A percentile compares a stretch with the other conserved stretches of the same genome.
These are phyloP conservation scores for Axinella damicornis DNA, from an alignment of 37 sponge, comb jelly and placozoan genomes.

Conservation along the genomic window DNA sequence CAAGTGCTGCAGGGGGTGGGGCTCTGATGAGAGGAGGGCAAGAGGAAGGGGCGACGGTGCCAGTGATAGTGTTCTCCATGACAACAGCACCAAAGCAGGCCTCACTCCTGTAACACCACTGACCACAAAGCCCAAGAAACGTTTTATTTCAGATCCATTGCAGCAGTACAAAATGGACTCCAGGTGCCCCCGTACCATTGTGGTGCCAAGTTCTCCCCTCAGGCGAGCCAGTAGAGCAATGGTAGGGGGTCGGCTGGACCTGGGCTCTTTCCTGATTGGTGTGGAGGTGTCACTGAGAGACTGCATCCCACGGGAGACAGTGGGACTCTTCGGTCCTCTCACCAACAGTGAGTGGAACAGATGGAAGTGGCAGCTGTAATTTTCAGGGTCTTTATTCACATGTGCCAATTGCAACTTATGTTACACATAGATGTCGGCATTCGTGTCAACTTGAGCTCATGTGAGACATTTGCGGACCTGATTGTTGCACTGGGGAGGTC, in stretches of 20 bases:
- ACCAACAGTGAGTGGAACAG: constrained; percentile 70
- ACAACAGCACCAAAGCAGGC: too few relatives aligned
- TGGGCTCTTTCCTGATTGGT: constrained; percentile 84
- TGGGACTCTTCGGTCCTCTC: constrained; percentile 82
- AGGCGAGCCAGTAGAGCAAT: neutral
- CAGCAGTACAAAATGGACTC: constrained; percentile 24
- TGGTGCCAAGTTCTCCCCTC: neutral
- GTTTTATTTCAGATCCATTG: constrained; percentile 15
- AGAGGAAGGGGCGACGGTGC: neutral
- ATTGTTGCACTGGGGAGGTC: constrained; percentile 52
- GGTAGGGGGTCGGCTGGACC: constrained; percentile 57
- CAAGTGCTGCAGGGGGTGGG: constrained; percentile 87
- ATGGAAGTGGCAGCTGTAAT: too few relatives aligned
- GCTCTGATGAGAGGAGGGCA: constrained; percentile 22
- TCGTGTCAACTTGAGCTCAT: constrained; percentile 72
- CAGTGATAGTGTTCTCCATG: neutral
- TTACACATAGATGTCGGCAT: constrained; percentile 66
- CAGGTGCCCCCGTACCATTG: neutral
- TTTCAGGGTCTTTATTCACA: neutral
- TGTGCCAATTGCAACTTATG: too few relatives aligned
- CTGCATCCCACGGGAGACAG: constrained; percentile 26
- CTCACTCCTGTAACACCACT: too few relatives aligned
- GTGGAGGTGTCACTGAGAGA: constrained; percentile 73
- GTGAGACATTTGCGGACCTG: constrained; percentile 77
- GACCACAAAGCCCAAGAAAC: too few relatives aligned